Evolutionary conservation across 2,113 vertebrate genomes (phyloP), one percentile per base, ranked within the genome.

Genomic region (Xenus cinereus): DNA sequence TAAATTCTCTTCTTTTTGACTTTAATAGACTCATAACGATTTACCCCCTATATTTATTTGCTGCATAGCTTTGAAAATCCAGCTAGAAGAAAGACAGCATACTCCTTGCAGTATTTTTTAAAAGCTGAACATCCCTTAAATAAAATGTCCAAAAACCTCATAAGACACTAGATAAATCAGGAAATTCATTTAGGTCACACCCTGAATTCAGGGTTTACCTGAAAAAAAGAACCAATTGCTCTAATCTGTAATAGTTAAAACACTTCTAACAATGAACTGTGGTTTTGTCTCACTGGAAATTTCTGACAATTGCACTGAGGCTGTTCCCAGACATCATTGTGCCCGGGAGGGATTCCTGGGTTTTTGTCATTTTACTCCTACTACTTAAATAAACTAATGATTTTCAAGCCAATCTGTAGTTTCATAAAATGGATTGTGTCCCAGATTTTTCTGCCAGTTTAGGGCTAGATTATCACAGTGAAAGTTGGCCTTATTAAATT

Each of bases 271-370:
- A 93, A 59, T 46, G 89, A 75, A 62, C 81, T 37, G 23, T 93
- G 90, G 10, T 59, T 93, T 76, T 79, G 28, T 85, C 81, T 92
- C 90, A 83, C 41, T 81, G 89, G 94, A 94, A 97, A 86, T 93
- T 80, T 89, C 59, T 77, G 74, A 87, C 74, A 67, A 74, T 64
- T 69, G 50, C 67, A 72, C 43, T 46, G 46, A 83, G 41, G 30
- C 28, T 80, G 19, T 71, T 91, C 62, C 35, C 66, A 79, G 72
- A 45, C 48, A 64, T 76, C 75, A 45, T 10, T 84, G 71, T 66
- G 32, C 30, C 46, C 33, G 33, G 24, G 33, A 84, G 74, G 26
- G 84, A 39, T 37, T 57, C 8, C 7, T 48, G 14, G 13, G 9
- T 64, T 66, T 67, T 46, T 35, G 11, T 68, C 12, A 24, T 95